A percentile compares a stretch with the other conserved stretches of the same genome.
Evolutionary conservation across 2,797 vertebrate species (phyloP).

Genomic region (Myotis myotis): DNA sequence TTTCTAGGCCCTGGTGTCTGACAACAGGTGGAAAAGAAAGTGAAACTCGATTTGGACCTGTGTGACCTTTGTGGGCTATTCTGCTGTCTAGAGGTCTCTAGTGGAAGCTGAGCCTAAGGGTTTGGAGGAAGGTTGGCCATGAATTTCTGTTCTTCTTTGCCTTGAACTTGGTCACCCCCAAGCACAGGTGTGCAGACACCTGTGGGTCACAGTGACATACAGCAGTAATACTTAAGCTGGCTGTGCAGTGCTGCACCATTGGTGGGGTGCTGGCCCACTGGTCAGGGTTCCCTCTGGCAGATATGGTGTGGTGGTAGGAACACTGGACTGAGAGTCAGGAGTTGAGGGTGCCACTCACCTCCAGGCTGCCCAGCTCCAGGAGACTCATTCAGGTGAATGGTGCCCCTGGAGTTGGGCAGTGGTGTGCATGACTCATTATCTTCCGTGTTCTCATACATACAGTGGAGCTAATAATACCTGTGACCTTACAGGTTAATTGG

Average conservation of each 20-base stretch:
- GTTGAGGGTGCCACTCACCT: neutral
- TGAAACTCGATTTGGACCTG: neutral
- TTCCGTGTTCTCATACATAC: neutral
- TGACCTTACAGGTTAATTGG: neutral
- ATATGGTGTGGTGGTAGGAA: neutral
- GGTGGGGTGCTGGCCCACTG: neutral
- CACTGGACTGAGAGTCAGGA: neutral
- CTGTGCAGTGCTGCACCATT: accelerated
- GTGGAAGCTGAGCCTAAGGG: neutral
- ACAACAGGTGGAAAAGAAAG: neutral
- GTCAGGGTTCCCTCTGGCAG: neutral
- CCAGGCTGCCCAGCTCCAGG: neutral
- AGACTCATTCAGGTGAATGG: neutral
- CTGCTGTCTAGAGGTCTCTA: neutral
- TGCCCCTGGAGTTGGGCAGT: neutral
- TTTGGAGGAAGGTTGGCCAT: neutral
- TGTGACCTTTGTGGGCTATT: neutral
- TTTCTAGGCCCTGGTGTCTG: neutral
- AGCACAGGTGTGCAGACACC: neutral
- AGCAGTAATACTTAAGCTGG: neutral
- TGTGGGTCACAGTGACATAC: neutral
- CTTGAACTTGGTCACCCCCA: neutral
- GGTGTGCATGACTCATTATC: neutral
- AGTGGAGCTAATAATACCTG: neutral
- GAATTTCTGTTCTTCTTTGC: neutral